Percentiles rank a stretch among this genome's conserved stretches.
phyloP scores from a whole-genome alignment of 2,113 vertebrate species.

The Orientallactaga bullata region DNA sequence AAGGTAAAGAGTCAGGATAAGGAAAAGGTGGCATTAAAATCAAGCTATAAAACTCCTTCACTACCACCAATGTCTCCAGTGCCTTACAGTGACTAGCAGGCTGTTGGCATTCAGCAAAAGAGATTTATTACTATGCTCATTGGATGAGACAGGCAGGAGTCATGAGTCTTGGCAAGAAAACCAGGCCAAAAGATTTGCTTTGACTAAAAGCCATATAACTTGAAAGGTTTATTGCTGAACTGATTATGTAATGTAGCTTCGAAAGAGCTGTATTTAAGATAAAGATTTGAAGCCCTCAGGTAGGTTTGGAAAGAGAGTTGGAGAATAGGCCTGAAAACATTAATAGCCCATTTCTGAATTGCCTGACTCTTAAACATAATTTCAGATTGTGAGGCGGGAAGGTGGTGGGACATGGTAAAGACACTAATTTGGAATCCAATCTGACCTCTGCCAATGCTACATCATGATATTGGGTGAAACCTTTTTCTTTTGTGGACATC shows the following conservation, averaged over 20 bases:
- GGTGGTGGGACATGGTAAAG: constrained; percentile 24
- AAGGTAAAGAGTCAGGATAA: constrained; percentile 10
- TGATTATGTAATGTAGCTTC: constrained; percentile 79
- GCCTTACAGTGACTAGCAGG: constrained; percentile 42
- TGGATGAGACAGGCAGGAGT: constrained; percentile 77
- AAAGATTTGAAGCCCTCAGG: constrained; percentile 80
- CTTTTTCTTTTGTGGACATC: constrained; percentile 26
- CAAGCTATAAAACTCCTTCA: constrained; percentile 31
- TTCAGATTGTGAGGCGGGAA: constrained; percentile 54
- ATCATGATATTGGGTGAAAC: neutral
- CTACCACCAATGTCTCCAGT: constrained; percentile 36
- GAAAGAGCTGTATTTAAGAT: constrained; percentile 79
- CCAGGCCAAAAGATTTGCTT: constrained; percentile 78
- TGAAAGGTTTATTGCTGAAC: constrained; percentile 80
- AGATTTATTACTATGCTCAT: constrained; percentile 76
- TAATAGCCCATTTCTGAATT: constrained; percentile 69
- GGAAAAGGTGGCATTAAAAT: neutral
- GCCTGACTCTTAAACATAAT: constrained; percentile 67
- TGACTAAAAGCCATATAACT: constrained; percentile 80
- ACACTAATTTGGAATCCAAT: constrained; percentile 45
- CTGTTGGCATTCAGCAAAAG: constrained; percentile 67
- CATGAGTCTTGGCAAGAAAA: constrained; percentile 78
- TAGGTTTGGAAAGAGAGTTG: constrained; percentile 75
- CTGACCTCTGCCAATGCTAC: constrained; percentile 33
- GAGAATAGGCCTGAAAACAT: constrained; percentile 61